Percentiles rank a stretch among this genome's conserved stretches.
phyloP scores from a whole-genome alignment of 2,113 vertebrate species.

The Mormoops blainvillei region DNA sequence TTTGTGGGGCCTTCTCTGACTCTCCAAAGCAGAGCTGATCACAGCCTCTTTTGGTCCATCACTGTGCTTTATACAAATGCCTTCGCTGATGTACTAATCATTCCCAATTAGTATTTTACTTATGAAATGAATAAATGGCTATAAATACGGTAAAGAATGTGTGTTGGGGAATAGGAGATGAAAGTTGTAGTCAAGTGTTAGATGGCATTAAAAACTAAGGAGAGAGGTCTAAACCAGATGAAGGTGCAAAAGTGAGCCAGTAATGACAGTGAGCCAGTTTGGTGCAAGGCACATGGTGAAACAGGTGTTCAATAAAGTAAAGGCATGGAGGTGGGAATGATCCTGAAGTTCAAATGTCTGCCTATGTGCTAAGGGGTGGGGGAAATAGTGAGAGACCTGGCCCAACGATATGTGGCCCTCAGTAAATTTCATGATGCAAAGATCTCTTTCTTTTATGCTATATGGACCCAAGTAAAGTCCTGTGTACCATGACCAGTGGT shows the following conservation, averaged over 20 bases:
- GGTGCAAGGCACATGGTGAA: not conserved
- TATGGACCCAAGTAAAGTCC: not conserved
- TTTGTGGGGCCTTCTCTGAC: not conserved
- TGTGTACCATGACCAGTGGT: not conserved
- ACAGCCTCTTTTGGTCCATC: not conserved
- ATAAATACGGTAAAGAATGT: not conserved
- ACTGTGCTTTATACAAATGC: not conserved
- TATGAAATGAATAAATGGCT: not conserved
- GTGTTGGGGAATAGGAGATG: not conserved
- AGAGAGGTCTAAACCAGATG: not conserved
- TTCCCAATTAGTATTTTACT: not conserved
- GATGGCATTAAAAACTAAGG: not conserved
- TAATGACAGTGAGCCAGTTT: not conserved
- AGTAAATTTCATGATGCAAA: slow-evolving; percentile 17
- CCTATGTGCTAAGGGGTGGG: not conserved
- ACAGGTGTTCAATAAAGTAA: not conserved
- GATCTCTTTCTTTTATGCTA: not conserved
- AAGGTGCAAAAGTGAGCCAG: not conserved
- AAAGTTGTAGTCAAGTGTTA: slow-evolving; percentile 11
- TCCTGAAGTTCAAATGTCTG: not conserved
- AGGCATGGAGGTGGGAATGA: not conserved
- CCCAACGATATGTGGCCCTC: not conserved
- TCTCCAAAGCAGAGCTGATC: not conserved
- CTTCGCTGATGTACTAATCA: not conserved
- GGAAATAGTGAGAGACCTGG: not conserved